Percentiles rank a stretch among this genome's conserved stretches.
Evolutionary conservation across 1,140 invertebrate genomes (phyloP).

Genomic region (Bombus confusus): DNA sequence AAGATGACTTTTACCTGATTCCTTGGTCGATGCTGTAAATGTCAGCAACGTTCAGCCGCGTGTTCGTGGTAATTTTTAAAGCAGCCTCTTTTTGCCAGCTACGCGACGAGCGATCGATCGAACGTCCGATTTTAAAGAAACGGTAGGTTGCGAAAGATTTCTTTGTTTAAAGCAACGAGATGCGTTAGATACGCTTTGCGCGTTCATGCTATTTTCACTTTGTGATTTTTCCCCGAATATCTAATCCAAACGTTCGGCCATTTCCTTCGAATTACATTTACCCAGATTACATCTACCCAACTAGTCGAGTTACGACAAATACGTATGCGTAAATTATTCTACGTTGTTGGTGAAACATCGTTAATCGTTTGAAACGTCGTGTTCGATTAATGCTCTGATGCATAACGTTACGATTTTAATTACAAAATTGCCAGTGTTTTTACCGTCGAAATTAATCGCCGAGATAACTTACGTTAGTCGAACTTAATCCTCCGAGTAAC

Average conservation of each 20-base stretch:
- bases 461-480: neutral
- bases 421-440: neutral
- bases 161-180: neutral
- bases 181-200: neutral
- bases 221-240: too few species aligned
- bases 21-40: neutral
- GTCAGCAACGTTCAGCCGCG: neutral
- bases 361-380: neutral
- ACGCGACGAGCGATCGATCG: neutral
- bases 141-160: neutral
- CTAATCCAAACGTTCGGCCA: neutral
- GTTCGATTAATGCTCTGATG: neutral
- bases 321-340: neutral
- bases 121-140: neutral
- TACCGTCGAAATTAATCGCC: neutral
- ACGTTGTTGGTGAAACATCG: neutral
- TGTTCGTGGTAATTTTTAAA: slow-evolving; percentile 1
- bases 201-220: neutral
- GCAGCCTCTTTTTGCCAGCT: neutral
- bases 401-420: neutral
- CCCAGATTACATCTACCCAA: too few species aligned
- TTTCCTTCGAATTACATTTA: neutral
- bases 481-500: neutral
- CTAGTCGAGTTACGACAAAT: neutral
- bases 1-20: slow-evolving; percentile 6